phyloP scores from a whole-genome alignment of 2,888 invertebrate genomes.

The Polietes domitor region DNA sequence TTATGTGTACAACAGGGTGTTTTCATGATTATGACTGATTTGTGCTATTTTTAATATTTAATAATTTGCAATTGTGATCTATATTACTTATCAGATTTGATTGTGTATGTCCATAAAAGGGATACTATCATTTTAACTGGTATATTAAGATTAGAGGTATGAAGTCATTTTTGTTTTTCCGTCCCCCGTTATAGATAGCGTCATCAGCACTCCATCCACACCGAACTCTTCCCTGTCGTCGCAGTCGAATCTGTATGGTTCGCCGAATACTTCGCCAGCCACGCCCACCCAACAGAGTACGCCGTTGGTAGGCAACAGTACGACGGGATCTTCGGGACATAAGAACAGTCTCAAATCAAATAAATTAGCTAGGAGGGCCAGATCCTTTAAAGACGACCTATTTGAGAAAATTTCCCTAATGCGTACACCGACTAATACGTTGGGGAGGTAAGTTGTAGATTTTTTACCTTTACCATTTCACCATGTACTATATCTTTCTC shows the following conservation, averaged over 20 bases:
- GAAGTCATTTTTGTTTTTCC: constrained; percentile 32
- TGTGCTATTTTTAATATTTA: background rate
- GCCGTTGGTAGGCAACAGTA: constrained; percentile 61
- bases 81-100: background rate
- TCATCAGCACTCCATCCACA: constrained; percentile 80
- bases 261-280: constrained; percentile 71
- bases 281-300: constrained; percentile 68
- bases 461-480: background rate
- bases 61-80: background rate
- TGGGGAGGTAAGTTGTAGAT: constrained; percentile 77
- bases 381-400: constrained; percentile 96
- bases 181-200: constrained; percentile 74
- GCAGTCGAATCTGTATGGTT: constrained; percentile 67
- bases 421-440: constrained; percentile 87
- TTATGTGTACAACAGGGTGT: background rate
- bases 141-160: background rate
- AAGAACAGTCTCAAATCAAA: constrained; percentile 91
- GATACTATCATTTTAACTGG: background rate
- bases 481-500: background rate
- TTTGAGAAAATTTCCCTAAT: constrained; percentile 94
- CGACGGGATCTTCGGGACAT: constrained; percentile 82
- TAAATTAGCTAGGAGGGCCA: constrained; percentile 92
- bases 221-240: constrained; percentile 75
- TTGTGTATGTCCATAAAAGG: background rate
- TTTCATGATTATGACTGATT: too few species aligned